Evolutionary conservation across 2,113 vertebrate species (phyloP).

Genomic region (Craseonycteris thonglongyai): DNA sequence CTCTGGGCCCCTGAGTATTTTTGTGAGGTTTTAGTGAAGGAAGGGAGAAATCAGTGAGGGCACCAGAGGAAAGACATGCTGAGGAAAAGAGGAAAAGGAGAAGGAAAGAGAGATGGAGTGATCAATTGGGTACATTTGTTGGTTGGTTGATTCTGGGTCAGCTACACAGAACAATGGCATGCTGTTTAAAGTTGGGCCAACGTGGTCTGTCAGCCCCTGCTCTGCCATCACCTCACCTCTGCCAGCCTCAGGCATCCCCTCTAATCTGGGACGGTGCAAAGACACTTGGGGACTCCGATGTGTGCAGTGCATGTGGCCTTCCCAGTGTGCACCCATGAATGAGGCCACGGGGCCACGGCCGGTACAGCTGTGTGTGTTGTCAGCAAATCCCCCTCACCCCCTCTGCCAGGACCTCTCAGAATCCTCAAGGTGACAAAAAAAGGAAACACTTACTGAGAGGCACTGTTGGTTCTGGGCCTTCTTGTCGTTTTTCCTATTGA

Average conservation of each 20-base stretch:
- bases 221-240: neutral
- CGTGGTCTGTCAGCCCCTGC: neutral
- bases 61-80: fast-evolving
- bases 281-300: neutral
- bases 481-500: neutral
- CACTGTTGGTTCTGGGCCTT: neutral
- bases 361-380: neutral
- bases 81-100: neutral
- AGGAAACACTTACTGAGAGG: neutral
- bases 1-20: neutral
- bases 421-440: neutral
- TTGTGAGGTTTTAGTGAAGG: neutral
- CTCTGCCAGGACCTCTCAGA: neutral
- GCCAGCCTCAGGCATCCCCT: neutral
- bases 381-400: neutral
- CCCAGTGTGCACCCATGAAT: fast-evolving
- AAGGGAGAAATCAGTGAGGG: neutral
- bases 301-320: neutral
- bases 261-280: neutral
- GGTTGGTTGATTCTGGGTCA: neutral
- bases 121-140: neutral
- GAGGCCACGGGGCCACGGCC: neutral
- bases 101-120: neutral
- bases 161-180: neutral
- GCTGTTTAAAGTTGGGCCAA: neutral